phyloP scores from a whole-genome alignment of 1,140 invertebrate genomes.

The Drosophila lowei region DNA sequence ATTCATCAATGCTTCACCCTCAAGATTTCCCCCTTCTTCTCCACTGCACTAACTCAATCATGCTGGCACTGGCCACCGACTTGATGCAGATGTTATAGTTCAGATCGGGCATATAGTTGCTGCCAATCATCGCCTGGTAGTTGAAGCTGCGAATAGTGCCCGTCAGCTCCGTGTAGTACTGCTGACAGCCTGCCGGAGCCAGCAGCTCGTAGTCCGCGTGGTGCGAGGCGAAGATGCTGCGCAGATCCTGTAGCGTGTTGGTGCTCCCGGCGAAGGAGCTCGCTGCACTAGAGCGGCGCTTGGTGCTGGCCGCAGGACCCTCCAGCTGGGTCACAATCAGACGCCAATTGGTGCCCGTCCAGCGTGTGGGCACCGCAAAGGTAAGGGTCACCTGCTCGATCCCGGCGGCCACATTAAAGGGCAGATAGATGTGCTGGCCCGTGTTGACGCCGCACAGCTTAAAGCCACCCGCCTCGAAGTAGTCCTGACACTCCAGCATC shows the following conservation, averaged over 20 bases:
- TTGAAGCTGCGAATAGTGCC: slow-evolving; percentile 87
- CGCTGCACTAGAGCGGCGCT: slow-evolving; percentile 26
- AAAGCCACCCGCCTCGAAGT: slow-evolving; percentile 84
- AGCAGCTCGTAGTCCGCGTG: slow-evolving; percentile 71
- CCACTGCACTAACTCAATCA: slow-evolving; percentile 63
- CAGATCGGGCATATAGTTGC: slow-evolving; percentile 64
- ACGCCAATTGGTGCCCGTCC: slow-evolving; percentile 84
- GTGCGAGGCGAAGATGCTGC: slow-evolving; percentile 71
- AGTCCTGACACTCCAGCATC: slow-evolving; percentile 84
- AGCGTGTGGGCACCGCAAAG: slow-evolving; percentile 51
- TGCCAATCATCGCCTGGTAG: slow-evolving; percentile 83
- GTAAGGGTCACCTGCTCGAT: slow-evolving; percentile 59
- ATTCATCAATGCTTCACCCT: neutral
- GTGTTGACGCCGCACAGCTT: slow-evolving; percentile 90
- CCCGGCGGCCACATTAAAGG: slow-evolving; percentile 69
- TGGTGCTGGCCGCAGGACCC: slow-evolving; percentile 72
- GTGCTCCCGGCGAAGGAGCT: slow-evolving; percentile 24
- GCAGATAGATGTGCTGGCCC: slow-evolving; percentile 87
- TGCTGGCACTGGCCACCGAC: slow-evolving; percentile 52
- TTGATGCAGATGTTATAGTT: slow-evolving; percentile 84
- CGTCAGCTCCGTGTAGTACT: slow-evolving; percentile 85
- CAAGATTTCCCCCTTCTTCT: too few relatives aligned
- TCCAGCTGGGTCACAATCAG: slow-evolving; percentile 87
- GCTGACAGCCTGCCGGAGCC: slow-evolving; percentile 86
- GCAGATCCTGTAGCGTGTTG: slow-evolving; percentile 70